A percentile compares a stretch with the other conserved stretches of the same genome.
Conservation (phyloP, 2,113 vertebrate species). For the Xiphorhynchus elegans region DNA sequence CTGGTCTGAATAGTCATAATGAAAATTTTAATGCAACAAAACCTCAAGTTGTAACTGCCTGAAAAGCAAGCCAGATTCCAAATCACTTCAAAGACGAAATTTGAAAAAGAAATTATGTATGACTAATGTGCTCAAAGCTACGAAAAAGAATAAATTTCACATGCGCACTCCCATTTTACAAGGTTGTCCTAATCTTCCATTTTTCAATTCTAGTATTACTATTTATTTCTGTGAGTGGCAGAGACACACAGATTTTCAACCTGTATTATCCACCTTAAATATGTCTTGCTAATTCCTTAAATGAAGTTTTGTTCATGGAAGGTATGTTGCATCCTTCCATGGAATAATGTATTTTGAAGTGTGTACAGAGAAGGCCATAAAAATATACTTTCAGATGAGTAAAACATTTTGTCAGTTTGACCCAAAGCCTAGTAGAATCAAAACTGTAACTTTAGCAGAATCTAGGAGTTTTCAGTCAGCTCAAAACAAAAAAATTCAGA, state of each 20-base stretch:
- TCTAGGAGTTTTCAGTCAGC: not conserved
- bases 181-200: not conserved
- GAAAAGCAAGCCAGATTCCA: conserved; percentile 11
- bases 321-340: not conserved
- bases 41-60: not conserved
- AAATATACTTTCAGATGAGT: not conserved
- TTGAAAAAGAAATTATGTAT: conserved; percentile 17
- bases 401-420: not conserved
- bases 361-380: not conserved
- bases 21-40: not conserved
- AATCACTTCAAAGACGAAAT: conserved; percentile 11
- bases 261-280: not conserved
- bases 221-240: not conserved
- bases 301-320: not conserved
- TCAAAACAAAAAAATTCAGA: not conserved
- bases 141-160: not conserved
- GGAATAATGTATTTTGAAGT: not conserved
- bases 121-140: not conserved
- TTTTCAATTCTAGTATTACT: not conserved
- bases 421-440: not conserved
- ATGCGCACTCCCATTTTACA: not conserved
- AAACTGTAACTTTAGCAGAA: not conserved
- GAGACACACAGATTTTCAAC: not conserved
- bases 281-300: not conserved
- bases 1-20: not conserved